Evolutionary conservation across 2,888 invertebrate genomes (phyloP), one percentile per base, ranked within the genome.

Genomic region (Drosophila prostipennis): DNA sequence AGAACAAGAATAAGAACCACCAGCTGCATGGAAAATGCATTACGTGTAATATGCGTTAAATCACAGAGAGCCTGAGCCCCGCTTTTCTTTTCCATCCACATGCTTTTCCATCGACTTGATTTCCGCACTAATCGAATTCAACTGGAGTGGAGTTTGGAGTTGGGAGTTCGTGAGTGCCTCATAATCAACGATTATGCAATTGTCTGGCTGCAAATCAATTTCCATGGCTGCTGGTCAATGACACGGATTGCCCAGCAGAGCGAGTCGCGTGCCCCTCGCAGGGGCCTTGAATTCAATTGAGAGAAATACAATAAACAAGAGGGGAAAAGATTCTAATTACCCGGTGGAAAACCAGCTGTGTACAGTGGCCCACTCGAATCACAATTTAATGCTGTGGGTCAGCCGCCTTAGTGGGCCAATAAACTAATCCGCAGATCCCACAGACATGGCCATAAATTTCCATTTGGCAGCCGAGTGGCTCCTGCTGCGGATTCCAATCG

Each of bases 371-470:
- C 79, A 80, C 85, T 87, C 83, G 81, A 79, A 79, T 83, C 77
- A 85, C 83, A 87, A 83, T 83, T 83, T 87, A 87, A 83, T 73
- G 82, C 74, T 83, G 87, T 83, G 86, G 83, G 83, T 83, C 87
- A 83, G 79, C 57, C 69, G 83, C 76, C 69, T 79, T 80, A 87
- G 82, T 82, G 82, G 82, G 85, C 79, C 87, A 84, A 82, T 82
- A 82, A 82, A 87, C 81, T 71, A 77, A 45, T 55, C 34, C 32
- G n/a, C 80, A 74, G 79, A 79, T 79, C 68, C 43, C 52, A 40
- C 45, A 73, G 73, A 67, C 70, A 77, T 74, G 80, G 80, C 55
- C 65, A 72, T 72, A 72, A 72, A 72, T 72, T 65, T 72, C 57
- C 72, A 72, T 72, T 72, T 72, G 73, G 73, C 72, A 72, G 48